Evolutionary conservation across 2,113 vertebrate species (phyloP).

Genomic region (Catharus fuscescens): DNA sequence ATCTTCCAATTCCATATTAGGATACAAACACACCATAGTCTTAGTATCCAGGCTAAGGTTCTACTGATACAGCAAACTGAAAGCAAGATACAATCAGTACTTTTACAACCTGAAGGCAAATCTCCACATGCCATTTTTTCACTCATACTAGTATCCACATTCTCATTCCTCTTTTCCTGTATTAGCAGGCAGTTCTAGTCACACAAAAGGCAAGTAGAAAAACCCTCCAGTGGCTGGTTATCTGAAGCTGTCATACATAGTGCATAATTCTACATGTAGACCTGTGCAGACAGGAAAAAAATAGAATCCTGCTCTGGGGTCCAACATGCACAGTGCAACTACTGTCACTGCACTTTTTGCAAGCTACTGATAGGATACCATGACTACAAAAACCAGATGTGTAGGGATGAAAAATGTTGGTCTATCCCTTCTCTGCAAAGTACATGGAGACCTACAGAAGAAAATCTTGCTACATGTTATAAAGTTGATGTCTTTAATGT

Average conservation of each 20-base stretch:
- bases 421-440: not conserved
- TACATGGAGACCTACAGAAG: not conserved
- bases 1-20: not conserved
- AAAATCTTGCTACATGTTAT: not conserved
- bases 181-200: not conserved
- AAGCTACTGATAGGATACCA: fast-evolving
- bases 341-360: not conserved
- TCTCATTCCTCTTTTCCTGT: not conserved
- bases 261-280: not conserved
- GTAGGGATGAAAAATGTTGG: not conserved
- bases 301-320: not conserved
- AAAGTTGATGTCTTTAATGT: not conserved
- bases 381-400: not conserved
- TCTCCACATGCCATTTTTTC: not conserved
- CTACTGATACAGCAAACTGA: not conserved
- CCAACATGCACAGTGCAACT: not conserved
- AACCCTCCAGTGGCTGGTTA: not conserved
- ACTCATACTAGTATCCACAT: not conserved
- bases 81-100: not conserved
- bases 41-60: not conserved
- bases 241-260: not conserved
- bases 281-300: not conserved
- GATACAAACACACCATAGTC: not conserved
- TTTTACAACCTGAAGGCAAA: not conserved
- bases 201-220: not conserved